phyloP scores from a whole-genome alignment of 2,113 vertebrate genomes.

The Gymnorhina tibicen region DNA sequence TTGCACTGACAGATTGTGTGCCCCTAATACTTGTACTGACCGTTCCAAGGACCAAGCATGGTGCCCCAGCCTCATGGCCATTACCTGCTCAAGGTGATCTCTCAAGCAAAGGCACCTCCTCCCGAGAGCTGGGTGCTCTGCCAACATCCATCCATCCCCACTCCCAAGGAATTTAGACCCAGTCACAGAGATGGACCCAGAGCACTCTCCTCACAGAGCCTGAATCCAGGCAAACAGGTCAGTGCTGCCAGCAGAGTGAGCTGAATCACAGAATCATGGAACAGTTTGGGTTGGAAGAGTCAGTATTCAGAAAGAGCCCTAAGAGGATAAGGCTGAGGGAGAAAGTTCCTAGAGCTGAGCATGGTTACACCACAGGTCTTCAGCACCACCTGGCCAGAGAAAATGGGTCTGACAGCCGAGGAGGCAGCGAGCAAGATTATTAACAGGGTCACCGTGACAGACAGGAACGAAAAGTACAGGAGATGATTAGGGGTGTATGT shows the following conservation, averaged over 20 bases:
- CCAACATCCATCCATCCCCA: not conserved
- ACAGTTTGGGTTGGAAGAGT: not conserved
- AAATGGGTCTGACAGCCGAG: not conserved
- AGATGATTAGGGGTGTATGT: not conserved
- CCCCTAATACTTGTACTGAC: not conserved
- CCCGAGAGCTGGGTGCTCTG: not conserved
- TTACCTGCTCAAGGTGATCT: not conserved
- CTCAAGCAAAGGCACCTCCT: not conserved
- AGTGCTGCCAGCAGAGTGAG: not conserved
- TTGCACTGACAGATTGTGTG: fast-evolving
- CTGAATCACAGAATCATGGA: not conserved
- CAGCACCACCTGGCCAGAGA: not conserved
- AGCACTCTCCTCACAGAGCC: not conserved
- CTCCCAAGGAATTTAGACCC: not conserved
- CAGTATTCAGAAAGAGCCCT: fast-evolving
- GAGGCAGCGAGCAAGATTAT: not conserved
- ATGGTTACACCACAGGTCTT: not conserved
- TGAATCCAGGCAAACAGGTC: not conserved
- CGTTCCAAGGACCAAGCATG: fast-evolving
- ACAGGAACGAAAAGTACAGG: not conserved
- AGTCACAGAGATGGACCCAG: not conserved
- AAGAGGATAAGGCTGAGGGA: not conserved
- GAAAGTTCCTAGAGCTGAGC: not conserved
- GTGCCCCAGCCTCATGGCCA: not conserved
- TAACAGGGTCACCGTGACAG: not conserved